These are phyloP conservation scores for Dynastes tityus DNA, from an alignment of 2,888 invertebrate species.

Conservation along the genomic window DNA sequence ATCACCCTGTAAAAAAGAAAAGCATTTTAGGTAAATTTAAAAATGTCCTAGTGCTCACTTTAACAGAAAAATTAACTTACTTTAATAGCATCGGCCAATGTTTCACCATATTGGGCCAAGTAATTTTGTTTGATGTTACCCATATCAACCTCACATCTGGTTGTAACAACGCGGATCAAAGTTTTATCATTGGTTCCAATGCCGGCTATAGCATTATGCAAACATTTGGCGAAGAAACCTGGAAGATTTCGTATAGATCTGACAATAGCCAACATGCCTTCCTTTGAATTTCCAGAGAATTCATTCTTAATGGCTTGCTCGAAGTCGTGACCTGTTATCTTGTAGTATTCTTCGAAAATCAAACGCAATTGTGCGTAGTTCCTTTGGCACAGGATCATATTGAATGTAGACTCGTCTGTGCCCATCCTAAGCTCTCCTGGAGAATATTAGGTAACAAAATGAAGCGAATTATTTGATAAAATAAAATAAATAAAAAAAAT, in stretches of 20 bases:
- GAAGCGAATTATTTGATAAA: background rate
- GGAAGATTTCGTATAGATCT: conserved; percentile 86
- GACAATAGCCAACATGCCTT: conserved; percentile 86
- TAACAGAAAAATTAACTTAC: conserved; percentile 69
- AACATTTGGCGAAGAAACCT: conserved; percentile 88
- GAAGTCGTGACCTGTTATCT: conserved; percentile 83
- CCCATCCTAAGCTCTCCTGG: conserved; percentile 77
- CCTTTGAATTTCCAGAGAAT: conserved; percentile 88
- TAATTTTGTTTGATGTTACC: conserved; percentile 88
- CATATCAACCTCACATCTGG: conserved; percentile 89
- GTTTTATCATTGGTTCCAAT: conserved; percentile 90
- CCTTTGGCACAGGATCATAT: conserved; percentile 86
- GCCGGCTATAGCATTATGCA: conserved; percentile 92
- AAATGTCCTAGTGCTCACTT: conserved; percentile 6
- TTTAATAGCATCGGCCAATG: conserved; percentile 85
- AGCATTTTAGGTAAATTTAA: background rate
- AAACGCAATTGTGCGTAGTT: conserved; percentile 78
- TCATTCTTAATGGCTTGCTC: conserved; percentile 87
- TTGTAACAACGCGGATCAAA: conserved; percentile 88
- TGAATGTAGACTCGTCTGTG: conserved; percentile 91
- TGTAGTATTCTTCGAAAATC: conserved; percentile 78
- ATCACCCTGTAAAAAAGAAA: conserved; percentile 78
- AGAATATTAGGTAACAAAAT: conserved; percentile 31
- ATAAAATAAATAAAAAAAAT: conserved; percentile 55
- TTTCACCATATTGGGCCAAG: conserved; percentile 81